Base-by-base conservation (phyloP, 2,888 invertebrate genomes). In the Caenorhabditis plicata region DNA sequence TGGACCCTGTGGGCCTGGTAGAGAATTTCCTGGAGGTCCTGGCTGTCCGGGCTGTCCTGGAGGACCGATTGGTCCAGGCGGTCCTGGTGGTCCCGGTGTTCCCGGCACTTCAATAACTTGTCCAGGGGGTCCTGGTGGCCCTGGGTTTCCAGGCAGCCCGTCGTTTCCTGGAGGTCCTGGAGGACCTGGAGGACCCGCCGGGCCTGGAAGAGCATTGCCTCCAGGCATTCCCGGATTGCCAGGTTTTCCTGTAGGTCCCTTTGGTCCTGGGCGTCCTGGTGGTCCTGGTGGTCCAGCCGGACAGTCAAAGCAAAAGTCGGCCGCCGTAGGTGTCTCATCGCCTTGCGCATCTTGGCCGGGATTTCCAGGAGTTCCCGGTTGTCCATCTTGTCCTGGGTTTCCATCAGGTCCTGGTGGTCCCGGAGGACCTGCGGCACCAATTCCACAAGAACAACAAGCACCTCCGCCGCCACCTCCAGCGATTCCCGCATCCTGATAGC, bases 141-240 rank as follows among this genome's bases (percentile, higher is more conserved):
- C 74, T 15, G 63, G 62, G 22, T 64, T 71, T 27, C 70, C 74
- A 33, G 61, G 60, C 39, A 50, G 31, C 42, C 71, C 74, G 5
- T 64, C 55, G 5, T 44, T 49, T 36, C 75, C 74, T 25, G 66
- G 64, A 19, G 63, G 55, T 29, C 75, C 76, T 46, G 60, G 74
- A 5, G 71, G 73, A 38, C 68, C 66, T 31, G 66, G 63, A 9
- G 66, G 58, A 42, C 64, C 68, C 15, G 64, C 68, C 1, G 65
- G 55, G 27, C 73, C 73, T 19, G 68, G 68, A 4, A 60, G 47
- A 19, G 72, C 73, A 20, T 66, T 62, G 5, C 50, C 64, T 20
- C 72, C 73, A 1, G 54, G 53, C 19, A 39, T 38, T 26, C 67
- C 67, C 3, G 69, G 53, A 9, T 45, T 48, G 29, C 72, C 73